Evolutionary conservation across 2,113 vertebrate genomes (phyloP).

Genomic region (Nannospalax galili): DNA sequence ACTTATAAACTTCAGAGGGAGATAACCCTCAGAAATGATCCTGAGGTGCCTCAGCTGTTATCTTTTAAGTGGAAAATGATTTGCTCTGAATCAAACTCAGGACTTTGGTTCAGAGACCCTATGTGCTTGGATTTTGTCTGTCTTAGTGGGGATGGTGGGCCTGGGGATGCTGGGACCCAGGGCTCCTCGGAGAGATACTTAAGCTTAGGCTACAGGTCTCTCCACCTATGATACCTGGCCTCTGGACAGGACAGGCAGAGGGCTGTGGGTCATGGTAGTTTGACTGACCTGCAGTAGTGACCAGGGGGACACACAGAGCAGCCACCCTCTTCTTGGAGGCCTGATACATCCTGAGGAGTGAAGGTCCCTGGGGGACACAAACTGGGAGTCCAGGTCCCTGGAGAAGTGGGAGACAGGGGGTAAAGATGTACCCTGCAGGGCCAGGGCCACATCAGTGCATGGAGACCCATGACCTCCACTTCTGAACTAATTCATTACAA

Average conservation of each 20-base stretch:
- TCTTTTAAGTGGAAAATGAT: neutral
- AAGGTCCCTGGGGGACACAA: conserved; percentile 93
- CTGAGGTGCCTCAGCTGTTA: neutral
- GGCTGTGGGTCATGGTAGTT: neutral
- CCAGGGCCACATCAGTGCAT: too few species aligned
- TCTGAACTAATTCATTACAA: too few species aligned
- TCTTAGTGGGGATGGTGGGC: neutral
- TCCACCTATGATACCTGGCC: too few species aligned
- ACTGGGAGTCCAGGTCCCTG: conserved; percentile 89
- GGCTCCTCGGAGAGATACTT: neutral
- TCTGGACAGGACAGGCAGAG: neutral
- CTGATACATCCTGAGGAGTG: conserved; percentile 83
- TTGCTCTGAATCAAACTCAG: neutral
- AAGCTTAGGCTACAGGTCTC: neutral
- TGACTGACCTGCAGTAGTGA: conserved; percentile 91
- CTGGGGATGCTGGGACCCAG: too few species aligned
- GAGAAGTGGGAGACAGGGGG: too few species aligned
- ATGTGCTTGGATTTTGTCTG: neutral
- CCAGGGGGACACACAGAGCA: conserved; percentile 92
- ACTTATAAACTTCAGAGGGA: neutral
- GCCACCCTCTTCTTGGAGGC: conserved; percentile 89
- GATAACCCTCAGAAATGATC: neutral
- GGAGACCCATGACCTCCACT: too few species aligned
- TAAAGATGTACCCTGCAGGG: neutral
- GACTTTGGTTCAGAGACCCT: accelerated